Evolutionary conservation across 2,888 invertebrate species (phyloP), one percentile per base, ranked within the genome.

Genomic region (Ommatoiulus sabulosus): DNA sequence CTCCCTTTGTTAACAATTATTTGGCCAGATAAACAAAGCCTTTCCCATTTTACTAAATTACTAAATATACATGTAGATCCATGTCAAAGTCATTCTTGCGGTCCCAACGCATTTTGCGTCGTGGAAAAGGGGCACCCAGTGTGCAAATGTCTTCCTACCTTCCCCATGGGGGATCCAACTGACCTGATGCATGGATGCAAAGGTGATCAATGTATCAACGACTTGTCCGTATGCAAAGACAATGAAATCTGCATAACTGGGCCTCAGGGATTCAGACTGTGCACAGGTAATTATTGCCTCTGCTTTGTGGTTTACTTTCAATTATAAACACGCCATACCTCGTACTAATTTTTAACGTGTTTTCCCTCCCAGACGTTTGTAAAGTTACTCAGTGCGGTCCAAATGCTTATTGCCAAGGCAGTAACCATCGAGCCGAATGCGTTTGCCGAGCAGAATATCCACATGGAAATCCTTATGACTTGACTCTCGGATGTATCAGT

Each of bases 1-100:
- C 35, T 35, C 35, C 35, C 35, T 35, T 35, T 2, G 35, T 35
- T 35, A 35, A 35, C 35, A 35, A 35, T 35, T 35, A 35, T 35
- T 35, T 35, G 35, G 35, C 35, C 35, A 35, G 2, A 35, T 35
- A 35, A 35, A 35, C 35, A 35, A 35, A 35, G 35, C 35, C 2
- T 35, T 35, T 35, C 35, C 35, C 35, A 35, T 35, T 35, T 35
- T 35, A 35, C 35, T 35, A 35, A 35, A 35, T 35, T 35, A 35
- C 35, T 35, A 35, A 35, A 35, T 35, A 35, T 35, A n/a, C n/a
- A n/a, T 12, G 20, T 97, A 3, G 97, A 97, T 92, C 96, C 96
- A 0, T 98, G 97, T 91, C 95, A 95, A 90, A 97, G 97, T 93
- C 94, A 96, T 52, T 97, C 97, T 91, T 97, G 97, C 92, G 97